Evolutionary conservation across 1,140 invertebrate species (phyloP), one percentile per base, ranked within the genome.

Genomic region (Colletes gigas): DNA sequence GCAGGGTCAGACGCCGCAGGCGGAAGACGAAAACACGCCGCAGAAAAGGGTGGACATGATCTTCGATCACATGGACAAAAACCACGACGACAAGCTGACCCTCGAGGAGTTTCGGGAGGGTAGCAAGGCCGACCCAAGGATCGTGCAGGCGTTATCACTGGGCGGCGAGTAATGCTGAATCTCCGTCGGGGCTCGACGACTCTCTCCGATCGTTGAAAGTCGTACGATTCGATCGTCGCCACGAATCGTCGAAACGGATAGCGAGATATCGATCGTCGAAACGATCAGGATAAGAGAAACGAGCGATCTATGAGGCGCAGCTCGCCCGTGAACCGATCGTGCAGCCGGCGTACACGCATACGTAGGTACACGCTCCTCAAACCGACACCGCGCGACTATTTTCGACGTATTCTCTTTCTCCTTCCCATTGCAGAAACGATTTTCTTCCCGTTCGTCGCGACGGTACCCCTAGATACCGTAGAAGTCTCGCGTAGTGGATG

Each of bases 51-150:
- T 99, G 52, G 98, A 99, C 93, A 98, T 98, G 93, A 99, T 99
- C 90, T 99, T 99, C 94, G 97, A 98, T 92, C 98, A 98, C 92
- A 99, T 99, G 98, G 98, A 99, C 94, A 99, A 99, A 94, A 99
- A 99, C 92, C 97, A 99, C 93, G 99, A 99, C 94, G 98, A 99
- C 91, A 96, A 97, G 91, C 95, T 99, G 82, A 99, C 98, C 17
- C 95, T 99, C 83, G 98, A 99, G 89, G 99, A 99, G 93, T 99
- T 99, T 94, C 96, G 98, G 89, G 99, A 99, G 94, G 98, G 98
- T 82, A 99, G 98, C 92, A 99, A 99, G 94, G 98, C 98, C 62
- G 99, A 99, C 94, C 98, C 99, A 7, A 96, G 98, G 93, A 99
- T 99, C 91, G 98, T 99, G 19, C 98, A 99, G 93, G 99, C 97